These are phyloP conservation scores for Pangasius larnaudii DNA, from an alignment of 2,797 vertebrate genomes.

Conservation along the genomic window DNA sequence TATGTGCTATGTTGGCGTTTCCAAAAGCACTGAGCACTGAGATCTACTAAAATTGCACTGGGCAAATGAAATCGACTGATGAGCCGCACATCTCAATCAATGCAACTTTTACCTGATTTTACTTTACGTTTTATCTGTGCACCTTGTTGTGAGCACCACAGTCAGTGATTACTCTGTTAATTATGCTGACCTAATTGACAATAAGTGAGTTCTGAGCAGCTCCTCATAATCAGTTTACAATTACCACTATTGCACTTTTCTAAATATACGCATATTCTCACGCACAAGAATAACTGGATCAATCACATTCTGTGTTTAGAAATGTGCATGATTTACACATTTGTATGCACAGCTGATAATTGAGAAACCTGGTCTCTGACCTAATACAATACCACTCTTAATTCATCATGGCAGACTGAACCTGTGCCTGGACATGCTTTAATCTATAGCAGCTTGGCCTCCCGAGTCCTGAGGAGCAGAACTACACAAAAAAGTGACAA, in stretches of 20 bases:
- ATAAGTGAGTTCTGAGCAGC: neutral
- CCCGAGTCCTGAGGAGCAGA: constrained; percentile 4
- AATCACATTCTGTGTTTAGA: neutral
- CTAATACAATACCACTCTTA: neutral
- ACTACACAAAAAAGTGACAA: neutral
- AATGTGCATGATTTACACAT: neutral
- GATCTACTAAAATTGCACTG: neutral
- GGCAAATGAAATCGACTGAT: neutral
- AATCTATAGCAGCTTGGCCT: neutral
- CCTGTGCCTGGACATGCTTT: neutral
- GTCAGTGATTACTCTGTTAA: constrained; percentile 1
- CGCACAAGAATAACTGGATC: neutral
- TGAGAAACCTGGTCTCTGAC: neutral
- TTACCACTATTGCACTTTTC: neutral
- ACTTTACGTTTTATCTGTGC: neutral
- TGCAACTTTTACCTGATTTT: neutral
- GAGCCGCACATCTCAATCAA: neutral
- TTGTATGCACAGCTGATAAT: neutral
- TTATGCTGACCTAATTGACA: neutral
- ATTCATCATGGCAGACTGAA: neutral
- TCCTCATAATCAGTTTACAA: neutral
- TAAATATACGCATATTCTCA: too few relatives aligned
- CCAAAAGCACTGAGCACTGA: neutral
- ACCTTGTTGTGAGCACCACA: neutral
- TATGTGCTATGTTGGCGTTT: neutral